Base-by-base conservation (phyloP, 2,888 invertebrate genomes). In the Amphimallon solstitiale region DNA sequence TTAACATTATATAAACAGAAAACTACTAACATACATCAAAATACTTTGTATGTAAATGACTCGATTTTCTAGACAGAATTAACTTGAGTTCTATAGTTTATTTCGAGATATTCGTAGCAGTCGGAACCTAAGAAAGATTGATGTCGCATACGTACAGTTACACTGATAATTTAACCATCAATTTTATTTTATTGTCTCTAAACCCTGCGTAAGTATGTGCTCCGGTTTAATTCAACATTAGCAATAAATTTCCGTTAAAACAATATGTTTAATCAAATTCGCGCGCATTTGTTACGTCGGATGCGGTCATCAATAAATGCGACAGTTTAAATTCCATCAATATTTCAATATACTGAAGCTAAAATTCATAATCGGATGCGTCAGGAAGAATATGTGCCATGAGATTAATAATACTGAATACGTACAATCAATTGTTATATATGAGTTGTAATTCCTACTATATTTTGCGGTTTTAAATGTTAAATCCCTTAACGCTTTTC, bases 221-320 rank as follows among this genome's bases (percentile, higher is more conserved):
- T 10, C 15, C 35, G 17, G 34, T 59, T 59, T 29, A 59, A 59
- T 43, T 43, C 43, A 34, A 34, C 40, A 45, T 59, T 43, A 29
- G 43, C 40, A 59, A 59, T 59, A 59, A 43, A 43, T 43, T 43
- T 34, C 19, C 23, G 40, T 43, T 59, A 45, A 35, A 43, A 15
- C 54, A 21, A 38, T 21, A 43, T 43, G 43, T 59, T 59, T 59
- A 59, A 43, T 59, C 43, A 59, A 54, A 59, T 59, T 59, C 43
- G 14, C 43, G 14, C 56, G 34, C 56, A 59, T 59, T 59, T 59
- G 56, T 59, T 34, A 59, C 56, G 43, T n/a, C 7, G 29, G 34
- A 14, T 59, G 29, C 43, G 43, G 43, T n/a, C 56, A 59, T 59
- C 56, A 43, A 59, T 59, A 59, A 45, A 59, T 29, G 14, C 2